Conservation (phyloP, 2,797 vertebrate species). For the Rhinophrynus dorsalis region DNA sequence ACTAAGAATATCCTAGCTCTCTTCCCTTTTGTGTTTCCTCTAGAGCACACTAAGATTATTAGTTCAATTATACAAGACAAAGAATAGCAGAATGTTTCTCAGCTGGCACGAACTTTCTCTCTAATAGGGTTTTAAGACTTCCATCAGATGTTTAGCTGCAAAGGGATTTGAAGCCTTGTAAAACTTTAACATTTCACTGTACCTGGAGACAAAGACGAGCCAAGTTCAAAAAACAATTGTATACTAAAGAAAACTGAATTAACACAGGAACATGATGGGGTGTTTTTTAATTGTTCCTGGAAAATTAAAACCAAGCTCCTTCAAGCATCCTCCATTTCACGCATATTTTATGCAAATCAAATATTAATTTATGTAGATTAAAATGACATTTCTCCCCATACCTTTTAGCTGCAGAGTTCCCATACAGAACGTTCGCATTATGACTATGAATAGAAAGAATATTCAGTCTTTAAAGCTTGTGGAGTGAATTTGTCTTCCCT, state of each 20-base stretch:
- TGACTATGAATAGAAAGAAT: constrained; percentile 44
- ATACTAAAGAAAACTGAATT: neutral
- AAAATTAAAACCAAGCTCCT: neutral
- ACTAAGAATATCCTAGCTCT: neutral
- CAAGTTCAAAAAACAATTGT: neutral
- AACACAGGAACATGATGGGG: neutral
- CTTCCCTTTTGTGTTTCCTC: neutral
- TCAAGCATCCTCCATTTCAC: constrained; percentile 29
- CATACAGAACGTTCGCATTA: constrained; percentile 29
- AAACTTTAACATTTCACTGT: neutral
- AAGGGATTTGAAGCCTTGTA: neutral
- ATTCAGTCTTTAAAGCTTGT: constrained; percentile 15
- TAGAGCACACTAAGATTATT: neutral
- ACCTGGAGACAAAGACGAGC: neutral
- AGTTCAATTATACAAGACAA: neutral
- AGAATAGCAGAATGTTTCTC: neutral
- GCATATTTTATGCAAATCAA: constrained; percentile 52
- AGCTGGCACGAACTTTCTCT: neutral
- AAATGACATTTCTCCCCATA: constrained; percentile 48
- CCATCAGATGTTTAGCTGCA: neutral
- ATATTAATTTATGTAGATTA: constrained; percentile 53
- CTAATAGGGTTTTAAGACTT: constrained; percentile 2
- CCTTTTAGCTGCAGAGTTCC: constrained; percentile 40
- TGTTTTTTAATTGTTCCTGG: constrained; percentile 24
- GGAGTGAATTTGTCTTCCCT: constrained; percentile 36